Evolutionary conservation across 2,888 invertebrate genomes (phyloP).

Genomic region (Drymonia ruficornis): DNA sequence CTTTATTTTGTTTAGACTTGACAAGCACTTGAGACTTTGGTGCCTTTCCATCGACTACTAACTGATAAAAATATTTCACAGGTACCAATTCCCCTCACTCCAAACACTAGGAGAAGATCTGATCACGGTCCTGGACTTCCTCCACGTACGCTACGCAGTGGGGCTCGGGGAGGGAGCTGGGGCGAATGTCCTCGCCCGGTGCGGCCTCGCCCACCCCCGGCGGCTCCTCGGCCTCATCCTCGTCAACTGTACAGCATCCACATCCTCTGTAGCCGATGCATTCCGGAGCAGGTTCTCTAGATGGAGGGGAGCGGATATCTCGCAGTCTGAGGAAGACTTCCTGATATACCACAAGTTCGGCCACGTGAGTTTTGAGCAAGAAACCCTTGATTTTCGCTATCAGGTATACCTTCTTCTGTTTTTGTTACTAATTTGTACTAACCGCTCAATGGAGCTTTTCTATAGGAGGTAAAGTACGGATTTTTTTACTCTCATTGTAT

Average conservation of each 20-base stretch:
- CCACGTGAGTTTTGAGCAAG: conserved; percentile 88
- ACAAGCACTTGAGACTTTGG: too few species aligned
- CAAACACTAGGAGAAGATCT: conserved; percentile 93
- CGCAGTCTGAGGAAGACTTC: conserved; percentile 94
- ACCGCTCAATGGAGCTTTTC: conserved; percentile 19
- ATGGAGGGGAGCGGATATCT: conserved; percentile 93
- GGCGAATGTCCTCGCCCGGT: conserved; percentile 93
- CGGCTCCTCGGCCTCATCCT: conserved; percentile 92
- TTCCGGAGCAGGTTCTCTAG: conserved; percentile 94
- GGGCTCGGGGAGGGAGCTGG: conserved; percentile 95
- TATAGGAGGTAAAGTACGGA: not conserved
- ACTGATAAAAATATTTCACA: conserved; percentile 50
- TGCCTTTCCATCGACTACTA: too few species aligned
- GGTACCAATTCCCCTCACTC: conserved; percentile 92
- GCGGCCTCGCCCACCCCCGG: conserved; percentile 92
- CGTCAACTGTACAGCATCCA: conserved; percentile 94
- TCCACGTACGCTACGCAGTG: conserved; percentile 93
- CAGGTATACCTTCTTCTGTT: conserved; percentile 65
- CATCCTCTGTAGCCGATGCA: conserved; percentile 93
- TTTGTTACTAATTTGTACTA: conserved; percentile 58
- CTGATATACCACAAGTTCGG: conserved; percentile 96
- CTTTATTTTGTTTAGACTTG: too few species aligned
- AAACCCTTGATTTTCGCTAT: conserved; percentile 62
- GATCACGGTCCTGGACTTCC: conserved; percentile 91
- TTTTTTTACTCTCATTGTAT: too few species aligned